These are phyloP conservation scores for Calyptomena viridis DNA, from an alignment of 2,113 vertebrate species.

Conservation along the genomic window DNA sequence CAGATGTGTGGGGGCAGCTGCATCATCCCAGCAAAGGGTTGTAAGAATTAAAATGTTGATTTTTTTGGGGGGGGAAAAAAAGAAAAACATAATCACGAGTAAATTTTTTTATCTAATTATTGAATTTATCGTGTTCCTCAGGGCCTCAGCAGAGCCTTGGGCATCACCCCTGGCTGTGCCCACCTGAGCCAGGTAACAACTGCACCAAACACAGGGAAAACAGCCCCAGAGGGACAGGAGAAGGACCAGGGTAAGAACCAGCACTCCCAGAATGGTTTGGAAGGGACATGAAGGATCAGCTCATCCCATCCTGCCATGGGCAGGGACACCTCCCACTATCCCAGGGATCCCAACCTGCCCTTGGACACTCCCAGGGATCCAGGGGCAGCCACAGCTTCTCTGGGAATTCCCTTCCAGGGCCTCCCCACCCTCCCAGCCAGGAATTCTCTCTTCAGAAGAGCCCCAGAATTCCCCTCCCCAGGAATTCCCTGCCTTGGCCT, in stretches of 20 bases:
- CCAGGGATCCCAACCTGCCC: background rate
- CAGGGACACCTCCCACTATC: background rate
- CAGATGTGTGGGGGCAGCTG: background rate
- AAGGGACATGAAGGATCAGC: background rate
- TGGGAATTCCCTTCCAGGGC: background rate
- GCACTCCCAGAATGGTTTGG: no score
- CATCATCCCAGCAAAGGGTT: background rate
- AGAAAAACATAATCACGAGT: background rate
- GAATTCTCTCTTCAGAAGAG: background rate
- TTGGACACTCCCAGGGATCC: background rate
- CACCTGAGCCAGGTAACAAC: background rate
- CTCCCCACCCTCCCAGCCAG: background rate
- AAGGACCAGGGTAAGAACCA: background rate
- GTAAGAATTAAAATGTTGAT: no score
- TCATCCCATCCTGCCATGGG: background rate
- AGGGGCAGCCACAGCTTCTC: background rate
- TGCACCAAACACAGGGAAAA: background rate
- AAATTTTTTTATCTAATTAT: background rate
- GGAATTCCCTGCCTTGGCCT: background rate
- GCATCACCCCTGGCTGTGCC: rapidly evolving
- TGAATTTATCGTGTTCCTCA: background rate
- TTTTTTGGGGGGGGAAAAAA: background rate
- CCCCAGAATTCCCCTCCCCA: background rate
- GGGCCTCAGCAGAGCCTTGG: background rate
- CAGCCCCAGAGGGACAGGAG: no score